A percentile compares a stretch with the other conserved stretches of the same genome.
Evolutionary conservation across 2,888 invertebrate genomes (phyloP).

Genomic region (Ramazzottius varieornatus): DNA sequence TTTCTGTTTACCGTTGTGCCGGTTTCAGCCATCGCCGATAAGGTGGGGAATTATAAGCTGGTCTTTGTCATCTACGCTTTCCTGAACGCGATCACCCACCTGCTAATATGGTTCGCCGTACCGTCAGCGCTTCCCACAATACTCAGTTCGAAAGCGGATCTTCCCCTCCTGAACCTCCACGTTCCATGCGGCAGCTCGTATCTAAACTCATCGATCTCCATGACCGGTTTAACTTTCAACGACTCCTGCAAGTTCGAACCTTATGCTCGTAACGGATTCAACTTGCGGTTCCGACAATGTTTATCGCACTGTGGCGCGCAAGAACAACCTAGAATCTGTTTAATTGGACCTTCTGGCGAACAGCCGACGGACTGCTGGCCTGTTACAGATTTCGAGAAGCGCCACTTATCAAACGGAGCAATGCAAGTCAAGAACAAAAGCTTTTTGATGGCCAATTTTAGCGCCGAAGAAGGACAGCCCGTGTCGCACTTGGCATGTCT

Average conservation of each 20-base stretch:
- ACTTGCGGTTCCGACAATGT: too few relatives aligned
- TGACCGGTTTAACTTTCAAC: too few relatives aligned
- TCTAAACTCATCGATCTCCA: too few relatives aligned
- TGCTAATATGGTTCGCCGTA: background rate
- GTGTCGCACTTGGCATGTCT: background rate
- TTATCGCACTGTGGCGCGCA: too few relatives aligned
- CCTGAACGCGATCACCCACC: background rate
- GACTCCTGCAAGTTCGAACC: too few relatives aligned
- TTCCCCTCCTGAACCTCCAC: too few relatives aligned
- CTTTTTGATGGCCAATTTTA: background rate
- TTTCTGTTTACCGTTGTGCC: background rate
- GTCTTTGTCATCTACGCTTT: background rate
- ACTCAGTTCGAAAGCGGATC: background rate
- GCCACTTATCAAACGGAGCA: background rate
- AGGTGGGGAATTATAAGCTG: background rate
- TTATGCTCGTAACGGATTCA: too few relatives aligned
- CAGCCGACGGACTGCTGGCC: background rate
- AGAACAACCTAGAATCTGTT: too few relatives aligned
- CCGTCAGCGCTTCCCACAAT: background rate
- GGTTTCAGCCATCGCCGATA: background rate
- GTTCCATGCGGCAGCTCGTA: too few relatives aligned
- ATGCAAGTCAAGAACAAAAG: background rate
- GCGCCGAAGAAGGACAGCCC: background rate
- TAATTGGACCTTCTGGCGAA: too few relatives aligned
- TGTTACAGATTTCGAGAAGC: background rate